Base-by-base conservation (phyloP, 30 jellyfish, hydroid and myxozoan species). In the Aurelia aurita region DNA sequence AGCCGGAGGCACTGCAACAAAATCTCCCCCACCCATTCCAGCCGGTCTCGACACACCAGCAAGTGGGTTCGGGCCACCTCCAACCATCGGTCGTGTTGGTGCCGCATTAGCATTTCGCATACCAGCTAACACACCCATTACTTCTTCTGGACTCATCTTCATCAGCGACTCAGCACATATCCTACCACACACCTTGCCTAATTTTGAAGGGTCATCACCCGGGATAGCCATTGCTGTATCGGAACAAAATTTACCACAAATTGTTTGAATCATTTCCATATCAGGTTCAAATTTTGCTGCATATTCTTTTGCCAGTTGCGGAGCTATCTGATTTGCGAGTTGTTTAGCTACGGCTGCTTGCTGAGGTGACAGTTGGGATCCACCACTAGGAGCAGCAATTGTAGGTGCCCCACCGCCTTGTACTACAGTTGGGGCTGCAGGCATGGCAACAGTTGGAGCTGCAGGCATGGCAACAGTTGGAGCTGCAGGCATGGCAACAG, bases 161-260 rank as follows among this genome's bases (percentile, higher is more conserved):
- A 91, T 29, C 19, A 91, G 79, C 1, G 98, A 75, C 31, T 87
- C 80, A 9, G 98, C 98, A 55, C 98, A 91, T 20, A 86, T 54
- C 28, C 94, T 58, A 16, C 98, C 98, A 45, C 98, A 91, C 6
- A 86, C 96, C 29, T 43, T 59, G 20, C 98, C 98, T 25, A 87
- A 35, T 63, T 86, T 67, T 60, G 75, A 60, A 16, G 98, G 91
- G 58, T 91, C 89, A 6, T 90, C 96, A 23, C 67, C 69, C 16
- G 80, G 92, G 14, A 91, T 32, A 0, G 74, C 72, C 59, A 63
- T 22, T 0, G 91, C 98, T 6, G 96, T 77, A 27, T 85, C 94
- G 12, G 95, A 89, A 26, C 98, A 91, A 43, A 86, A 72, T 44
- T 86, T 73, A 15, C 98, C 98, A 54, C 98, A 91, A 2, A 91